Evolutionary conservation across 2,888 invertebrate species (phyloP).

Genomic region (Thereva unica): DNA sequence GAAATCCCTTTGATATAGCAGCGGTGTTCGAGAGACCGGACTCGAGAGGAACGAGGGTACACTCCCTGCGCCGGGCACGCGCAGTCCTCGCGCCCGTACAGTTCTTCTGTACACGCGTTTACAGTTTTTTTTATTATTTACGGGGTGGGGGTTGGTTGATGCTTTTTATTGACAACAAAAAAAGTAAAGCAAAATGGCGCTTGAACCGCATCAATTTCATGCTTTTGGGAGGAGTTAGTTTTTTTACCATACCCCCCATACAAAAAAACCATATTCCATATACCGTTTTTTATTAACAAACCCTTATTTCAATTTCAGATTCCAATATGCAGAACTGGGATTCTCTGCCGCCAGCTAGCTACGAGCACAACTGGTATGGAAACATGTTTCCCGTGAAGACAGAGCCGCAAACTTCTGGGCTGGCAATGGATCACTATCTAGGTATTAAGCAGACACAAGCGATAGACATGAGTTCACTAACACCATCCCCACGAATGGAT

Average conservation of each 20-base stretch:
- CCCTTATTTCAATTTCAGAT: not conserved
- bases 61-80: conserved; percentile 16
- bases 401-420: conserved; percentile 46
- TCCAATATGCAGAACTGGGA: conserved; percentile 57
- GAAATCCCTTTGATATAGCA: conserved; percentile 27
- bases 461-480: conserved; percentile 46
- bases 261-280: too few species aligned
- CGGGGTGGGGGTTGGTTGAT: conserved; percentile 13
- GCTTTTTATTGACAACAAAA: conserved; percentile 27
- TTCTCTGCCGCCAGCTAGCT: conserved; percentile 51
- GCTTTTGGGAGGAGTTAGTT: conserved; percentile 4
- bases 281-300: too few species aligned
- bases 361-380: conserved; percentile 56
- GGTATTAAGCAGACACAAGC: not conserved
- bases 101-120: conserved; percentile 12
- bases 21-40: not conserved
- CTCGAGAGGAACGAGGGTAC: not conserved
- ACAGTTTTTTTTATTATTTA: conserved; percentile 22
- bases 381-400: conserved; percentile 55
- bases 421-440: not conserved
- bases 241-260: not conserved
- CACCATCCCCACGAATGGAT: conserved; percentile 60
- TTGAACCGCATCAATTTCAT: not conserved
- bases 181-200: conserved; percentile 26
- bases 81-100: conserved; percentile 29